Conservation (phyloP, 2,888 invertebrate species). For the Elmis aenea region DNA sequence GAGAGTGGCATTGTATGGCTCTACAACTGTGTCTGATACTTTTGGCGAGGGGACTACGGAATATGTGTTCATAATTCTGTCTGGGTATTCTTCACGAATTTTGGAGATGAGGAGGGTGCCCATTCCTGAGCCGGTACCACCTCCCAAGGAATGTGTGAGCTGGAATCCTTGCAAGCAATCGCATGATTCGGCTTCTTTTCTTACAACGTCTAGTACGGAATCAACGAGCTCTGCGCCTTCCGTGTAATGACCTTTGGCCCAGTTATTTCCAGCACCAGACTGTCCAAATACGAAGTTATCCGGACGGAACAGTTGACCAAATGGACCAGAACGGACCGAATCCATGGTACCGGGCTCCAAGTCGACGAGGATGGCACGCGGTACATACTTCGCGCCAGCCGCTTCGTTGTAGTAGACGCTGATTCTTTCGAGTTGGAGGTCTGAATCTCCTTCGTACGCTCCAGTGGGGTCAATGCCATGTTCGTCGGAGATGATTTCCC, state of each 20-base stretch:
- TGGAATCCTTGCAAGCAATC: slow-evolving; percentile 94
- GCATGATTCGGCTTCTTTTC: slow-evolving; percentile 84
- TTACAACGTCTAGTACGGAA: slow-evolving; percentile 78
- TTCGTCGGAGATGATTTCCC: slow-evolving; percentile 95
- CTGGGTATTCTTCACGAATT: slow-evolving; percentile 96
- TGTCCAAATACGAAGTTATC: slow-evolving; percentile 95
- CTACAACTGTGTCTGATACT: slow-evolving; percentile 86
- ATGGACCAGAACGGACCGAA: slow-evolving; percentile 89
- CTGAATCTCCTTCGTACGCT: slow-evolving; percentile 85
- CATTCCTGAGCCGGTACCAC: slow-evolving; percentile 94
- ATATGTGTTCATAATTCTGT: slow-evolving; percentile 97
- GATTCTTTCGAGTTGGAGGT: slow-evolving; percentile 89
- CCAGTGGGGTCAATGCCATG: slow-evolving; percentile 92
- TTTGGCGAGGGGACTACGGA: slow-evolving; percentile 85
- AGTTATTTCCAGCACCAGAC: slow-evolving; percentile 80
- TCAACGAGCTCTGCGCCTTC: slow-evolving; percentile 87
- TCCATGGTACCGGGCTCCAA: slow-evolving; percentile 98
- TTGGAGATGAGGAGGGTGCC: slow-evolving; percentile 93
- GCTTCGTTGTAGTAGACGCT: slow-evolving; percentile 96
- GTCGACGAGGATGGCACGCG: slow-evolving; percentile 88
- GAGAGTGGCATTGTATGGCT: slow-evolving; percentile 86
- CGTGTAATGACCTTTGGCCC: too few relatives aligned
- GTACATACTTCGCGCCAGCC: slow-evolving; percentile 89
- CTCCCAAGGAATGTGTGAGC: slow-evolving; percentile 91
- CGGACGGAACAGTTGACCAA: slow-evolving; percentile 89